Evolutionary conservation across 2,113 vertebrate species (phyloP).

Genomic region (Mustela nigripes): DNA sequence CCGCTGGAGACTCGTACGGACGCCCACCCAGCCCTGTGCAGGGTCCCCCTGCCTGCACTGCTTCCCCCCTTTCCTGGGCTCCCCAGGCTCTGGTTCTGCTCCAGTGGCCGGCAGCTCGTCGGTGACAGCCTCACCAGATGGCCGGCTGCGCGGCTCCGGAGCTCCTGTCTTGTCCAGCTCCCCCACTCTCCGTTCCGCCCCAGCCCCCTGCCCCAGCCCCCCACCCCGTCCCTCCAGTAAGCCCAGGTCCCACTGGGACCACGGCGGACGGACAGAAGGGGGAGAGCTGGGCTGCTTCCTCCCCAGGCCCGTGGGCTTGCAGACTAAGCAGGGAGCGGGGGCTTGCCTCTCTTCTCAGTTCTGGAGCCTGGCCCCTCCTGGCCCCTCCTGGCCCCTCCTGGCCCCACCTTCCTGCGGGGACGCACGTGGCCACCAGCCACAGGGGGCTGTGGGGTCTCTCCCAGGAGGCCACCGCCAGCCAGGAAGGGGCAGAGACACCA

Average conservation of each 20-base stretch:
- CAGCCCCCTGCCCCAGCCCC: not conserved
- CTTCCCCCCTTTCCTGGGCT: too few species aligned
- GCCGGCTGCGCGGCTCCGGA: not conserved
- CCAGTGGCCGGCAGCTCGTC: accelerated
- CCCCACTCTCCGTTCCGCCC: not conserved
- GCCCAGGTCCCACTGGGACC: not conserved
- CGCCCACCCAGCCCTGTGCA: accelerated
- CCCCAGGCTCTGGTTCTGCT: not conserved
- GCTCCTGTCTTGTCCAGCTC: accelerated
- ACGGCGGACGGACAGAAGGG: too few species aligned
- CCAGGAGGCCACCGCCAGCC: not conserved
- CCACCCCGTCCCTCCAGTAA: too few species aligned
- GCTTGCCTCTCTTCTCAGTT: not conserved
- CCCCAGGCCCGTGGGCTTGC: not conserved
- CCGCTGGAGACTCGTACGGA: accelerated
- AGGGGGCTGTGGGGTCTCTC: not conserved
- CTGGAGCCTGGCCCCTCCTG: not conserved
- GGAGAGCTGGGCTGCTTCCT: too few species aligned
- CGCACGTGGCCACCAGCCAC: accelerated
- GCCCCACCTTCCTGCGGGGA: not conserved
- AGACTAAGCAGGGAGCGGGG: too few species aligned
- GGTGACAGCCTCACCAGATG: not conserved
- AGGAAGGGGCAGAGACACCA: not conserved
- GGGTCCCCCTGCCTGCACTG: accelerated
- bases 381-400: not conserved